A percentile compares a stretch with the other conserved stretches of the same genome.
Evolutionary conservation across 2,797 vertebrate species (phyloP).

Genomic region (Sylvia borin): DNA sequence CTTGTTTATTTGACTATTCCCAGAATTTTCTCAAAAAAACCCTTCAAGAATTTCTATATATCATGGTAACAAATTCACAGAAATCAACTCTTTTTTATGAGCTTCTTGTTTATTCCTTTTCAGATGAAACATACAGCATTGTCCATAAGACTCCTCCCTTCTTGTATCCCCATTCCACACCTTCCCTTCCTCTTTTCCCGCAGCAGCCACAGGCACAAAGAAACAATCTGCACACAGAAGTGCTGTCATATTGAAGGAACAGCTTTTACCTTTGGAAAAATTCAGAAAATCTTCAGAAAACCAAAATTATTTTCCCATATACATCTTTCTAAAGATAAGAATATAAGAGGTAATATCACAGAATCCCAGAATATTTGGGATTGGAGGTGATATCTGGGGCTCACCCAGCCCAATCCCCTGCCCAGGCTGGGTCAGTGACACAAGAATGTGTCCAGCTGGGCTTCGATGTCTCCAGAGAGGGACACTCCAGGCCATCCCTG

Average conservation of each 20-base stretch:
- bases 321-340: neutral
- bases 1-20: neutral
- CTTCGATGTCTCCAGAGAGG: neutral
- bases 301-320: fast-evolving
- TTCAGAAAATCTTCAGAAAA: neutral
- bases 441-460: neutral
- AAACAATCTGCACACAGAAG: neutral
- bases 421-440: neutral
- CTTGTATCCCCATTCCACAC: neutral
- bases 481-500: neutral
- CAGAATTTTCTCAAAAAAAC: neutral
- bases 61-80: neutral
- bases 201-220: neutral
- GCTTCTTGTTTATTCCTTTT: neutral
- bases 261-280: neutral
- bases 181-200: neutral
- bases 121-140: fast-evolving
- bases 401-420: neutral
- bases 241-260: neutral
- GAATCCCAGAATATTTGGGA: fast-evolving
- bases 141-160: neutral
- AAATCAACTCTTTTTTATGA: neutral
- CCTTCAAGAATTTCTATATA: neutral
- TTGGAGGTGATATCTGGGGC: fast-evolving
- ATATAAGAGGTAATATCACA: neutral